phyloP scores from a whole-genome alignment of 2,888 invertebrate species.

The Dysmachus trigonus region DNA sequence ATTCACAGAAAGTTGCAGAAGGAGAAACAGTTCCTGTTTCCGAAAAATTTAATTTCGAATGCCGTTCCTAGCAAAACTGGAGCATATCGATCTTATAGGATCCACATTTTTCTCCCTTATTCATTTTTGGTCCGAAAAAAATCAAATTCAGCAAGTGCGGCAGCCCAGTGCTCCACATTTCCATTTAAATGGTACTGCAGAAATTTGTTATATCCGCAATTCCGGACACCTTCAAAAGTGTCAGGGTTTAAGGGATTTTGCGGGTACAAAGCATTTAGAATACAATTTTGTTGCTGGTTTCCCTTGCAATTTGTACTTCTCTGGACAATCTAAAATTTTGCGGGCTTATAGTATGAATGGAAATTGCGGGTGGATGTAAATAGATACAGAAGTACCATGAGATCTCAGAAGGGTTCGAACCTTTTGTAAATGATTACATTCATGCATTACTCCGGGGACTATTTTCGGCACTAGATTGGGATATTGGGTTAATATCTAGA shows the following conservation, averaged over 20 bases:
- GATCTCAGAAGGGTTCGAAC: not conserved
- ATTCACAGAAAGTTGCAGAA: not conserved
- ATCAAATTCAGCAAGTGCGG: not conserved
- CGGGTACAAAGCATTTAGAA: conserved; percentile 5
- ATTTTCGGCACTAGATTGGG: not conserved
- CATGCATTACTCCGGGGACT: not conserved
- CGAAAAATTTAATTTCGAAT: not conserved
- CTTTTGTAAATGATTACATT: not conserved
- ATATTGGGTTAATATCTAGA: not conserved
- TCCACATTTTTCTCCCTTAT: not conserved
- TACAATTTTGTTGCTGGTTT: not conserved
- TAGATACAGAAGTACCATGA: not conserved
- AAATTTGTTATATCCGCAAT: conserved; percentile 16
- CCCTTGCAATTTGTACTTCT: not conserved
- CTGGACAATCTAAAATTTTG: conserved; percentile 1
- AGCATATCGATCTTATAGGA: not conserved
- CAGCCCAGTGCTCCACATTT: not conserved
- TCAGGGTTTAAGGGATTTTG: conserved; percentile 14
- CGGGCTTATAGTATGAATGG: not conserved
- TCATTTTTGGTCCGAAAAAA: not conserved
- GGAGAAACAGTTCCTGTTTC: not conserved
- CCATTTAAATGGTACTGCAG: conserved; percentile 21
- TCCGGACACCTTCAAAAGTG: conserved; percentile 17
- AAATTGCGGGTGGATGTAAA: not conserved
- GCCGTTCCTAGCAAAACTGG: not conserved